These are phyloP conservation scores for Taxidea taxus DNA, from an alignment of 2,113 vertebrate genomes.

Conservation along the genomic window DNA sequence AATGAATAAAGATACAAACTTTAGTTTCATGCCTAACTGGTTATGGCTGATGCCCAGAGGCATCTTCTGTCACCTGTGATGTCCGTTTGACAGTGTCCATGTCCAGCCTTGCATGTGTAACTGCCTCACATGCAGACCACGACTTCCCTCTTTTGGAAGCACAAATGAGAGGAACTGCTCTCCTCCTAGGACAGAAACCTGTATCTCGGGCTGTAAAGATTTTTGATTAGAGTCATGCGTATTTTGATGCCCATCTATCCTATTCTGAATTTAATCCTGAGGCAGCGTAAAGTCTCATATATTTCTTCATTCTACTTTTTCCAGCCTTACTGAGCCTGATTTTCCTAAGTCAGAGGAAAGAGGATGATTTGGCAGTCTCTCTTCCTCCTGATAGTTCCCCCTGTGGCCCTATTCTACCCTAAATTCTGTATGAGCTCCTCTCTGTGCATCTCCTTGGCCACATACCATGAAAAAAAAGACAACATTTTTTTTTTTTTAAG, in stretches of 20 bases:
- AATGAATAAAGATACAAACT: background rate
- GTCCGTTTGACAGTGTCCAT: background rate
- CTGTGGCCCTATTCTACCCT: background rate
- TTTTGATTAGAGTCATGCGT: background rate
- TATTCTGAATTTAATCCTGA: background rate
- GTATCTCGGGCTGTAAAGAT: background rate
- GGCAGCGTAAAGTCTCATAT: background rate
- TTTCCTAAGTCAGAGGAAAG: background rate
- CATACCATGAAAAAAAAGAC: background rate
- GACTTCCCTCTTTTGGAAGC: background rate
- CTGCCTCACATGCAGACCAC: background rate
- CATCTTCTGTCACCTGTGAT: background rate
- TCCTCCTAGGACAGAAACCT: background rate
- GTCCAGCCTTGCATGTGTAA: background rate
- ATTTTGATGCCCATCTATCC: background rate
- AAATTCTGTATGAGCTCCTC: background rate
- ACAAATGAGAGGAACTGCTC: background rate
- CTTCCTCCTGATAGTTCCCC: background rate
- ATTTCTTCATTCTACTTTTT: background rate
- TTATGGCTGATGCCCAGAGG: background rate
- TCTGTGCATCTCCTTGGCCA: background rate
- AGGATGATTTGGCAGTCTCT: background rate
- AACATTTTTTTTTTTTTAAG: background rate
- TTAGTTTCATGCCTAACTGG: background rate
- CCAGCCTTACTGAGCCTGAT: background rate